Conservation (phyloP, 2,113 vertebrate genomes). For the Thunnus maccoyii region DNA sequence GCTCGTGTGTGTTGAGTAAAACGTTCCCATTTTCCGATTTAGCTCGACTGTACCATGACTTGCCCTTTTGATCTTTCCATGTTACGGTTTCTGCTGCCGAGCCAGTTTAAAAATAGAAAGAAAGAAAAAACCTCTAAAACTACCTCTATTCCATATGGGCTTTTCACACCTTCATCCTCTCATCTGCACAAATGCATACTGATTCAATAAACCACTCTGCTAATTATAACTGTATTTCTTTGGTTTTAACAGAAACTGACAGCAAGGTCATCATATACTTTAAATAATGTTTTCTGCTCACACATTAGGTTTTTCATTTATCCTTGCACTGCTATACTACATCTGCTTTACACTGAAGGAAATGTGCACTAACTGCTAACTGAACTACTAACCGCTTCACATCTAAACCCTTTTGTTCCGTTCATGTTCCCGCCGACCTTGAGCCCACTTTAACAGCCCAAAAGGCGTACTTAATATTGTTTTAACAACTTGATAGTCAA, state of each 20-base stretch:
- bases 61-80: constrained; percentile 48
- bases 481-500: no score
- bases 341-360: no score
- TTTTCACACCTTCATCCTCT: constrained; percentile 6
- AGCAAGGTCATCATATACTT: background rate
- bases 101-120: constrained; percentile 46
- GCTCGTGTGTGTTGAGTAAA: background rate
- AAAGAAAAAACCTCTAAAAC: constrained; percentile 10
- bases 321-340: background rate
- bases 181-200: constrained; percentile 3
- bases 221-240: constrained; percentile 22
- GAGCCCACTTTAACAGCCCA: no score
- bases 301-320: background rate
- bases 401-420: no score
- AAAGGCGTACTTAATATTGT: no score
- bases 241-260: background rate
- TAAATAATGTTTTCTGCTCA: background rate
- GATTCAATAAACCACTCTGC: constrained; percentile 12
- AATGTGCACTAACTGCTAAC: no score
- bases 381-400: no score
- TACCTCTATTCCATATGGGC: constrained; percentile 1
- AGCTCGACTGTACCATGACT: background rate
- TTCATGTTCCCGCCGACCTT: no score
- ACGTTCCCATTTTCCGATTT: background rate
- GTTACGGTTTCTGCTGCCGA: constrained; percentile 33